Percentiles rank a stretch among this genome's conserved stretches.
Evolutionary conservation across 2,888 invertebrate species (phyloP).

Genomic region (Xylophagus ater): DNA sequence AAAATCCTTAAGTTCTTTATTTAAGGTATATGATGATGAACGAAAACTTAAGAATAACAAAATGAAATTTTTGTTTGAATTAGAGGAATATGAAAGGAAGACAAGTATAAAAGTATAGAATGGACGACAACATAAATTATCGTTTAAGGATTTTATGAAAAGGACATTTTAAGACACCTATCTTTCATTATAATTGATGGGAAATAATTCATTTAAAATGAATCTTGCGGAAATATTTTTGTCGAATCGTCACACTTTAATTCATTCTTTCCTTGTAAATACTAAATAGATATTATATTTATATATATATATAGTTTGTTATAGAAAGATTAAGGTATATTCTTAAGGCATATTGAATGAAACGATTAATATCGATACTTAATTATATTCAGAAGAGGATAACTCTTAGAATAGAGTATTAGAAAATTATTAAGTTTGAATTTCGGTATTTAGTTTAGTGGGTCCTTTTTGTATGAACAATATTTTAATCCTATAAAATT

Average conservation of each 20-base stretch:
- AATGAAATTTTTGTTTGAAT: conserved; percentile 8
- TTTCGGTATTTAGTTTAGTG: too few species aligned
- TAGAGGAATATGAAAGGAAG: conserved; percentile 8
- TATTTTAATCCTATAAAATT: too few species aligned
- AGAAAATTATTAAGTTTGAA: too few species aligned
- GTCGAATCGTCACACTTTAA: conserved; percentile 13
- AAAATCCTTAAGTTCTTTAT: conserved; percentile 6
- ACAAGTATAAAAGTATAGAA: conserved; percentile 5
- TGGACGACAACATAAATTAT: conserved; percentile 18
- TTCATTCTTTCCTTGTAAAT: conserved; percentile 12
- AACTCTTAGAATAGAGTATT: too few species aligned
- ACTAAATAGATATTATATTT: not conserved
- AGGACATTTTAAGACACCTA: conserved; percentile 20
- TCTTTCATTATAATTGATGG: conserved; percentile 20
- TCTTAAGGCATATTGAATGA: conserved; percentile 10
- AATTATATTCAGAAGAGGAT: conserved; percentile 10
- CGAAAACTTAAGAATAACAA: not conserved
- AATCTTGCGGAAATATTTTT: conserved; percentile 13
- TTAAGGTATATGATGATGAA: not conserved
- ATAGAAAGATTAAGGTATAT: conserved; percentile 14
- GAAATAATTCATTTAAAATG: conserved; percentile 19
- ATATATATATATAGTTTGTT: conserved; percentile 3
- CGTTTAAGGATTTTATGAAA: conserved; percentile 19
- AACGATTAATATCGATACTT: conserved; percentile 12
- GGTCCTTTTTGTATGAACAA: too few species aligned